Evolutionary conservation across 2,113 vertebrate genomes (phyloP), one percentile per base, ranked within the genome.

Genomic region (Psilopsiagon aurifrons): DNA sequence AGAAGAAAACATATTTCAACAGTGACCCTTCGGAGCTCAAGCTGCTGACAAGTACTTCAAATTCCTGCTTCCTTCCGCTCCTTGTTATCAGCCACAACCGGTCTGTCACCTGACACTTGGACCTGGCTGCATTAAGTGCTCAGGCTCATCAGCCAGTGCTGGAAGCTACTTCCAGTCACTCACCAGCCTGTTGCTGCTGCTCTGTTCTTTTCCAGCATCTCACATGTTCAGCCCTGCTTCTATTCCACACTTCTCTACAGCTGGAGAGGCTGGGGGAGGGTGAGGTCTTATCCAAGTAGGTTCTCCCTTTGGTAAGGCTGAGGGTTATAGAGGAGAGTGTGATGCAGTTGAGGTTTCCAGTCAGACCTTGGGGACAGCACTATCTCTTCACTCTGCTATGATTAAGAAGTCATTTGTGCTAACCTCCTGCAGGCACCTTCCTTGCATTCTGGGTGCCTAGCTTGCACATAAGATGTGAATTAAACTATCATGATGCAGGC

Each of bases 101-200:
- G 6, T 47, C 51, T 46, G 17, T 41, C 77, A 71, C 62, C 51
- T 51, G 66, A 64, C 33, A 25, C 44, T 46, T 27, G 17, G 33
- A 52, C 52, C 35, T 2, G 0, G 23, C 2, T 74, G n/a, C 3
- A 0, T 7, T 57, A 55, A 0, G 0, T 28, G 44, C 35, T 62
- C 4, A 4, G 57, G 35, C 20, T 77, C 60, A 81, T 41, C 68
- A 84, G 64, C 17, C 39, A 68, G 7, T 3, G 17, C 43, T 71
- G 31, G 23, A 85, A 79, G 29, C 67, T 60, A 47, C 63, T 33
- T 12, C 10, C n/a, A 29, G 55, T 70, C 37, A 37, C 18, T 52
- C 17, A 4, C 8, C 33, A 74, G 37, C 17, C 14, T 20, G 28
- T 4, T 64, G 57, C 27, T 66, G 18, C 37, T 46, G 35, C 22